Evolutionary conservation across 2,888 invertebrate species (phyloP), one percentile per base, ranked within the genome.

Genomic region (Pediacus dermestoides): DNA sequence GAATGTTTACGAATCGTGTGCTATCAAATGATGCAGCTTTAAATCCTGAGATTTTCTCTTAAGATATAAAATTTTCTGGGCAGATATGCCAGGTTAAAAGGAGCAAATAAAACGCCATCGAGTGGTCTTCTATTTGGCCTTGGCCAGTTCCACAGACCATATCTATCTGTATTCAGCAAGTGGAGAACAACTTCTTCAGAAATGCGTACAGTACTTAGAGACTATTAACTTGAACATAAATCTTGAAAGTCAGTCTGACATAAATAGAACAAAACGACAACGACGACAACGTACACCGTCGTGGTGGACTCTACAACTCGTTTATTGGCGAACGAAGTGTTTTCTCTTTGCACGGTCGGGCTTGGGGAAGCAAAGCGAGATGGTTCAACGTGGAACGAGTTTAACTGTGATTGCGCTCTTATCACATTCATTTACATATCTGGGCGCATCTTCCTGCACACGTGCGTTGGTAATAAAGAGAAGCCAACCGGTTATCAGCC

Each of bases 391-490:
- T 12, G 9, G 11, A 26, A 27, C 28, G 28, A 30, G 14, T 18
- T 39, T 21, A 31, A 38, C 37, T 32, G 33, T 30, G 44, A 35
- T 39, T 37, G 42, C 35, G 16, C 39, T 42, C 37, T 44, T 44
- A 41, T 42, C 39, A 22, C 26, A 39, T 42, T 41, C 40, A 51
- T 45, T 52, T 46, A 36, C 46, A 48, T 52, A 52, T 52, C 52
- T 30, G 32, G 9, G 41, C 31, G 35, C 42, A 49, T 52, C 52
- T 49, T 46, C 36, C 40, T 34, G 46, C 42, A 51, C 50, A 47
- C 48, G 47, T 52, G 50, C 46, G 42, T 50, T 43, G 23, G 37
- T 46, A 48, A 47, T 50, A 45, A 52, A 48, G 42, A 46, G 37
- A 42, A 34, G 37, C 32, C 33, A 33, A 16, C 30, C 40, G 37